These are phyloP conservation scores for Orchesellides sinensis DNA, from an alignment of 2,888 invertebrate genomes.

Conservation along the genomic window DNA sequence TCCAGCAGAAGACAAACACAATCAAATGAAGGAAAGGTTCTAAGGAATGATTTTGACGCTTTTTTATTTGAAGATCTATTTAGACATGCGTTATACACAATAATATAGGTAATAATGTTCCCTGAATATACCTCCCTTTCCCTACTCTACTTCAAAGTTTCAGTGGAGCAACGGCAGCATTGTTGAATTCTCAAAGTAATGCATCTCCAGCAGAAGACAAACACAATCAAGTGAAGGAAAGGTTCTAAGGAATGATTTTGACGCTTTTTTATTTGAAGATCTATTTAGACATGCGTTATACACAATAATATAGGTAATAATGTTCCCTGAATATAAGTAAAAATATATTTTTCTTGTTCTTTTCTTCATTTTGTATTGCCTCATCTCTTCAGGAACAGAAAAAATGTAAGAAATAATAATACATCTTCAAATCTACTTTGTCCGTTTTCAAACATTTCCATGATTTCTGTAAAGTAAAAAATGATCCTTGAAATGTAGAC, in stretches of 20 bases:
- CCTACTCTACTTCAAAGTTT: too few relatives aligned
- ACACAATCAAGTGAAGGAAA: conserved; percentile 49
- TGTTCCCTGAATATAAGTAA: background rate
- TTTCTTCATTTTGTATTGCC: background rate
- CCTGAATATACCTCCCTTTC: background rate
- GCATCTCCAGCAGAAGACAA: too few relatives aligned
- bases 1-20: too few relatives aligned
- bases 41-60: background rate
- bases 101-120: conserved; percentile 12
- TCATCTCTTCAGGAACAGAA: background rate
- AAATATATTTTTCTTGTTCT: background rate
- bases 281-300: too few relatives aligned
- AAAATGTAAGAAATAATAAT: conserved; percentile 4
- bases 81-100: too few relatives aligned
- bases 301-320: conserved; percentile 15
- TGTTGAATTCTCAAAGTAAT: too few relatives aligned
- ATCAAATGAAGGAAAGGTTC: conserved; percentile 53
- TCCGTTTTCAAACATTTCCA: background rate
- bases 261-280: background rate
- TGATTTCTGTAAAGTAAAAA: conserved; percentile 11
- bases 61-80: background rate
- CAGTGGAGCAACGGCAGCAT: too few relatives aligned
- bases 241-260: conserved; percentile 27
- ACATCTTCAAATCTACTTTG: background rate
- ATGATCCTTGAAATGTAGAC: conserved; percentile 32